Base-by-base conservation (phyloP, 2,888 invertebrate species). In the Nezara viridula region DNA sequence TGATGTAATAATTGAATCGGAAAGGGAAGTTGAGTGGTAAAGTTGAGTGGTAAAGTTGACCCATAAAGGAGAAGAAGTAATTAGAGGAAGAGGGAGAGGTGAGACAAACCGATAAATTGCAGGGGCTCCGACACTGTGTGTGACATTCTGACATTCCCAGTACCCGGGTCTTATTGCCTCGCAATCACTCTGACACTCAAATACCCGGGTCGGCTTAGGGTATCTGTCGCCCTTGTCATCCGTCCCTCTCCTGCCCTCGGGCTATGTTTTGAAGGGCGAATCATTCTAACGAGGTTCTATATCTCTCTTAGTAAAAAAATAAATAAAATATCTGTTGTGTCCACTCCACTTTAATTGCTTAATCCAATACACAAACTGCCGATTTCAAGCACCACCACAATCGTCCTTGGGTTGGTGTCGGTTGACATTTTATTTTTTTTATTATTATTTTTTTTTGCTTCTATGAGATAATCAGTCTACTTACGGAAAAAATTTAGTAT, bases 111-210 rank as follows among this genome's bases (percentile, higher is more conserved):
- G 66, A 37, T 60, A 60, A 32, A 60, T 60, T 60, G 66, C 16
- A 19, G 5, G 9, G 7, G 0, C 19, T 19, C 19, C 37, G 66
- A 73, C 66, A 73, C 24, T 7, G 32, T 37, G 66, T 19, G 19
- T 73, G 66, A 73, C 66, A 73, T 19, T 73, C 27, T 73, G 66
- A 73, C 66, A 73, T 19, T 73, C 27, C 16, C 27, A 37, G 37
- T 37, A 73, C 66, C 66, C 32, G 66, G 60, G 66, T 73, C 66
- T 73, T 73, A 73, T 73, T 73, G 66, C 19, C 6, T 37, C 32
- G 19, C 66, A 73, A 73, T 73, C 66, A 73, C 16, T 19, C 66
- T 73, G 66, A 73, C 66, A 73, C 66, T 21, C 66, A 73, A 73
- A 73, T 73, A 73, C 32, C 66, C 16, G 66, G 66, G 32, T 73